Conservation (phyloP, 2,113 vertebrate genomes). For the Ranitomeya variabilis region DNA sequence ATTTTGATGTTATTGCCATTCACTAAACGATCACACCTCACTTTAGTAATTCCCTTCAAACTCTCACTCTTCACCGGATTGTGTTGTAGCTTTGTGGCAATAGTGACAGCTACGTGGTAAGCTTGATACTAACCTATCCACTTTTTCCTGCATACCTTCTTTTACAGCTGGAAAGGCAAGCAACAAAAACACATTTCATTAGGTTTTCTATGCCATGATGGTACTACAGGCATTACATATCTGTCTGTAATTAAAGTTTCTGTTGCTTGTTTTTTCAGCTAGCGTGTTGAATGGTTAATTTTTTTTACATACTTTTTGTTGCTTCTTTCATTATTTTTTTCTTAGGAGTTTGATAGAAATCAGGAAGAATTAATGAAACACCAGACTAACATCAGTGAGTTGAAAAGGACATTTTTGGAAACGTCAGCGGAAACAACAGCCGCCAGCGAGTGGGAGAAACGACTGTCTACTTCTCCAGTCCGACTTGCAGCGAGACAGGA, state of each 20-base stretch:
- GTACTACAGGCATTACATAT: background rate
- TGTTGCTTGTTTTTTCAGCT: conserved; percentile 48
- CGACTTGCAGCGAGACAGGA: conserved; percentile 79
- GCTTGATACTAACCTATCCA: conserved; percentile 40
- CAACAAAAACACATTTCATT: background rate
- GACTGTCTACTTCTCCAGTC: conserved; percentile 85
- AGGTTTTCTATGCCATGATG: background rate
- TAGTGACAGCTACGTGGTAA: conserved; percentile 15
- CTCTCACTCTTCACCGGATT: conserved; percentile 74
- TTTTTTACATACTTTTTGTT: background rate
- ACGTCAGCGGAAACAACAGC: conserved; percentile 73
- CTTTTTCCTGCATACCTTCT: conserved; percentile 18
- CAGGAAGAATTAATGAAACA: conserved; percentile 87
- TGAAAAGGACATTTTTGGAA: conserved; percentile 95
- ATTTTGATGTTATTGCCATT: conserved; percentile 57
- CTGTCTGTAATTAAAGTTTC: conserved; percentile 2
- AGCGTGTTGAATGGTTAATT: background rate
- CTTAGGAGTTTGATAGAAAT: conserved; percentile 79
- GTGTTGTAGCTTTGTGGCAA: conserved; percentile 29
- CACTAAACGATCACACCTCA: conserved; percentile 62
- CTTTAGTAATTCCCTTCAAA: conserved; percentile 66
- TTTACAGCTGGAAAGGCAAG: conserved; percentile 12
- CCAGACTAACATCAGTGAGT: conserved; percentile 90
- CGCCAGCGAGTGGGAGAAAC: conserved; percentile 89
- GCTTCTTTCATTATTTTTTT: conserved; percentile 60